phyloP scores from a whole-genome alignment of 2,797 vertebrate genomes.

The Semotilus atromaculatus region DNA sequence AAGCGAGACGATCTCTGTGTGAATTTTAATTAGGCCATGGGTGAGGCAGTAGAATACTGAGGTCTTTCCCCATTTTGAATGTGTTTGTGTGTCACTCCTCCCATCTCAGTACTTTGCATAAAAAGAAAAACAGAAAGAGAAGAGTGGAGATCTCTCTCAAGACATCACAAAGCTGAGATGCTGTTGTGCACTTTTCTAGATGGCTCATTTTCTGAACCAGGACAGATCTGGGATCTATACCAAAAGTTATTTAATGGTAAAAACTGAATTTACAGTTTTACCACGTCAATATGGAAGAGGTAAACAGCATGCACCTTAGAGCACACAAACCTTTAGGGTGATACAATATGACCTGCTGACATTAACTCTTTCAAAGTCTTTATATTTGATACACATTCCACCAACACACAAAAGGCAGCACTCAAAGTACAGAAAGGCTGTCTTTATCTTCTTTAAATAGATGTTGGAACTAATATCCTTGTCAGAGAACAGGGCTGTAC shows the following conservation, averaged over 20 bases:
- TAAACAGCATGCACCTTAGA: not conserved
- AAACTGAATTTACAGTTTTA: not conserved
- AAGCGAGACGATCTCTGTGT: slow-evolving; percentile 71
- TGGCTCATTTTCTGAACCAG: slow-evolving; percentile 1
- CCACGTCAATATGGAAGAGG: not conserved
- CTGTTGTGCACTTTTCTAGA: not conserved
- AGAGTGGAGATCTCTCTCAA: slow-evolving; percentile 50
- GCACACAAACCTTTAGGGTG: not conserved
- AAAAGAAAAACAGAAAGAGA: slow-evolving; percentile 64
- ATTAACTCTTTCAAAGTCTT: not conserved
- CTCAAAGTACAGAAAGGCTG: not conserved
- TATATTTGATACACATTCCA: not conserved
- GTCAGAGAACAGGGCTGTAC: not conserved
- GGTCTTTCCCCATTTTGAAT: slow-evolving; percentile 72
- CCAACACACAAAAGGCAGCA: not conserved
- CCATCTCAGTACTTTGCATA: slow-evolving; percentile 68
- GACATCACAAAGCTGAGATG: not conserved
- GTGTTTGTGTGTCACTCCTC: slow-evolving; percentile 72
- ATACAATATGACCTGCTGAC: not conserved
- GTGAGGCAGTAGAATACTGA: slow-evolving; percentile 75
- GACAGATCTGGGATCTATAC: not conserved
- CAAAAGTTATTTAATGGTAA: not conserved
- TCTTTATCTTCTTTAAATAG: not conserved
- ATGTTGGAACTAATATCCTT: not conserved
- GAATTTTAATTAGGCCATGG: slow-evolving; percentile 79